Evolutionary conservation across 1,140 invertebrate genomes (phyloP).

Genomic region (Bombus pyrosoma): DNA sequence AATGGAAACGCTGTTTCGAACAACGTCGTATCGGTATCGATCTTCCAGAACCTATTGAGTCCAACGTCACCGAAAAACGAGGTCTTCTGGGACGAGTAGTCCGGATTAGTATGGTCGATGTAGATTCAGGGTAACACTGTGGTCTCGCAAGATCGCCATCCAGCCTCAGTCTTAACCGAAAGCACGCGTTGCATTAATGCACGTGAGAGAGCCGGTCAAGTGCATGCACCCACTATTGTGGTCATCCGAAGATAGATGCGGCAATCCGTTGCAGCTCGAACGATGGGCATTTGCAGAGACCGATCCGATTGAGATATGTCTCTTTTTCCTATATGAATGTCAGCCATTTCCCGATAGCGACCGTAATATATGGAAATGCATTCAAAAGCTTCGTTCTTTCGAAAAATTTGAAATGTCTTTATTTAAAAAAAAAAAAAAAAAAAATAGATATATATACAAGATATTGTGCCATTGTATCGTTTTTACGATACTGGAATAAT

Average conservation of each 20-base stretch:
- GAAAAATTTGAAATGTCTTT: background rate
- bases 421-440: background rate
- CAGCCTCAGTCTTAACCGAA: conserved; percentile 68
- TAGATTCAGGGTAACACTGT: conserved; percentile 50
- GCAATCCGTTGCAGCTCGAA: conserved; percentile 19
- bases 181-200: conserved; percentile 72
- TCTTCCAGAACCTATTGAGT: background rate
- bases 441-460: no score
- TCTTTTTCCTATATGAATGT: background rate
- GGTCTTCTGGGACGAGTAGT: background rate
- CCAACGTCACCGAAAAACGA: background rate
- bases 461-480: background rate
- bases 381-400: background rate
- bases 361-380: background rate
- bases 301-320: conserved; percentile 1
- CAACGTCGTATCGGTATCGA: background rate
- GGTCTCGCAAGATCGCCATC: conserved; percentile 67
- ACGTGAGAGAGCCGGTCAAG: conserved; percentile 44
- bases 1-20: background rate
- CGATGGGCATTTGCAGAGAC: conserved; percentile 19
- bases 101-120: conserved; percentile 27
- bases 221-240: conserved; percentile 63
- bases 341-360: background rate
- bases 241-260: conserved; percentile 62
- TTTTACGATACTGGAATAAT: background rate